These are phyloP conservation scores for Nephrotoma appendiculata DNA, from an alignment of 2,888 invertebrate species.

Conservation along the genomic window DNA sequence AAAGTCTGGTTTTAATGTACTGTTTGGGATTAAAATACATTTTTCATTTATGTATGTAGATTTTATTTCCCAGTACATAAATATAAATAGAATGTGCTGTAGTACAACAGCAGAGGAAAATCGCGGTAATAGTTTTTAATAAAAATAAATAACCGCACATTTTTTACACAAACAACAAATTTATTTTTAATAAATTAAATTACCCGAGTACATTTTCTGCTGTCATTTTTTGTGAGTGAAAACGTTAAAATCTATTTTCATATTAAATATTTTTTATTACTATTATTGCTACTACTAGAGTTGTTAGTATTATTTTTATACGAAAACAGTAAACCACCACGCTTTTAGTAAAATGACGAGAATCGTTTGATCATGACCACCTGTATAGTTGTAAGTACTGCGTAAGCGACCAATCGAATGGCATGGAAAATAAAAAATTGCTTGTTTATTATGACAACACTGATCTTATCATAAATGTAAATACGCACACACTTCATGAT, in stretches of 20 bases:
- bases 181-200: background rate
- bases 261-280: background rate
- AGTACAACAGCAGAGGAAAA: background rate
- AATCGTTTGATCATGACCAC: background rate
- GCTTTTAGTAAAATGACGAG: background rate
- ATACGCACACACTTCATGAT: no score
- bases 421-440: no score
- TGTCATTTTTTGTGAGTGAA: background rate
- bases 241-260: background rate
- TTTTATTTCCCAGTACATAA: background rate
- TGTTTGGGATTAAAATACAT: background rate
- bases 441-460: no score
- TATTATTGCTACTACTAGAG: background rate
- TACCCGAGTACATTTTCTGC: background rate
- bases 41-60: background rate
- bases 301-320: background rate
- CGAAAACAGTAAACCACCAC: background rate
- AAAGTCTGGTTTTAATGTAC: background rate
- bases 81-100: background rate
- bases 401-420: no score
- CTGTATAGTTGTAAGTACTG: background rate
- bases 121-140: background rate
- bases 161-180: background rate
- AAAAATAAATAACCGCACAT: background rate
- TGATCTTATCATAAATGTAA: no score